Evolutionary conservation across 2,797 vertebrate species (phyloP).

Genomic region (Phrynocephalus vlangalii): DNA sequence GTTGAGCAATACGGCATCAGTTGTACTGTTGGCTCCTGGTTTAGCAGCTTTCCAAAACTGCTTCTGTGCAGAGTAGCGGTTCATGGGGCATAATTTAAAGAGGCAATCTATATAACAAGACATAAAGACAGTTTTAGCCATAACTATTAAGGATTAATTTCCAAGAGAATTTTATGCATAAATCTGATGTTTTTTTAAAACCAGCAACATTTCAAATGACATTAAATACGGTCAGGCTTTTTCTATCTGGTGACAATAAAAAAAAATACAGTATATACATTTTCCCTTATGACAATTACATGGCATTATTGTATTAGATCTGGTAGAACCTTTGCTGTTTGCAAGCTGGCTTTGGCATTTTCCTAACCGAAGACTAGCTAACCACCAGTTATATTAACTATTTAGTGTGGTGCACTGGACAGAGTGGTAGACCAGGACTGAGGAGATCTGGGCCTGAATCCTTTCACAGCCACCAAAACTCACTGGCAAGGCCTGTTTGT

Average conservation of each 20-base stretch:
- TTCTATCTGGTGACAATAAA: background rate
- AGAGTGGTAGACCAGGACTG: no score
- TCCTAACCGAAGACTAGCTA: no score
- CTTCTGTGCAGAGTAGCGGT: conserved; percentile 97
- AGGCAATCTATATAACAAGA: conserved; percentile 89
- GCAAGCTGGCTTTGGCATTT: background rate
- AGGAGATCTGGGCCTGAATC: no score
- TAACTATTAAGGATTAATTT: conserved; percentile 6
- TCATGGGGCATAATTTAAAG: conserved; percentile 98
- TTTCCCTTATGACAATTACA: background rate
- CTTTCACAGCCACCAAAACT: no score
- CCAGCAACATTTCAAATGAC: background rate
- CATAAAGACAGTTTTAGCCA: conserved; percentile 9
- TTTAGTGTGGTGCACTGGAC: no score
- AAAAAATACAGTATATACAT: background rate
- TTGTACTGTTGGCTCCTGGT: conserved; percentile 94
- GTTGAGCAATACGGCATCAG: conserved; percentile 92
- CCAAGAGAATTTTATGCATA: background rate
- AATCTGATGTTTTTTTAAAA: background rate
- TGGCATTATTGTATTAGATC: background rate
- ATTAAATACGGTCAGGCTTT: background rate
- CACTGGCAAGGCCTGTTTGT: no score
- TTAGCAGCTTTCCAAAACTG: conserved; percentile 99
- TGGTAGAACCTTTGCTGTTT: background rate
- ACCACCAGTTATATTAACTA: no score